Evolutionary conservation across 1,140 invertebrate genomes (phyloP).

Genomic region (Panagrolaimus sp.): DNA sequence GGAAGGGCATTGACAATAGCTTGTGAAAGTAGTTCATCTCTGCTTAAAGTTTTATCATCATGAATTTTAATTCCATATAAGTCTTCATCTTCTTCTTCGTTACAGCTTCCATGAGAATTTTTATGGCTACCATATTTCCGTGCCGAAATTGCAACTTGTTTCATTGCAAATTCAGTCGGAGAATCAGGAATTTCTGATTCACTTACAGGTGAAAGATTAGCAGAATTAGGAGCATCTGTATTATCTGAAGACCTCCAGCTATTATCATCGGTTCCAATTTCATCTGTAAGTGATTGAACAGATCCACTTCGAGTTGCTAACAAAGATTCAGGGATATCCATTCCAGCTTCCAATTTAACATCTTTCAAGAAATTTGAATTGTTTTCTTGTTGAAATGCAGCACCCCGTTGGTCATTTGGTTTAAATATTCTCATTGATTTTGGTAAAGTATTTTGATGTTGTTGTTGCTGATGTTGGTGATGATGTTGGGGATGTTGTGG

Average conservation of each 20-base stretch:
- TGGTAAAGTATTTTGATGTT: neutral
- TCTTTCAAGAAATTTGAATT: neutral
- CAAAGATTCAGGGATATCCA: slow-evolving; percentile 12
- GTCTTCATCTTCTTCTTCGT: neutral
- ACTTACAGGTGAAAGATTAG: slow-evolving; percentile 7
- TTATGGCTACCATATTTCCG: neutral
- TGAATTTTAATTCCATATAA: neutral
- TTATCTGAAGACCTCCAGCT: slow-evolving; percentile 19
- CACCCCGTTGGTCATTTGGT: no score
- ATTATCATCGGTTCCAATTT: slow-evolving; percentile 13
- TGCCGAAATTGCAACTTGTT: neutral
- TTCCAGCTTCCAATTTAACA: slow-evolving; percentile 13
- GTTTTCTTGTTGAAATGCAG: neutral
- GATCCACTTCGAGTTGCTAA: slow-evolving; percentile 17
- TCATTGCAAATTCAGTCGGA: slow-evolving; percentile 16
- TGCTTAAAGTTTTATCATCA: neutral
- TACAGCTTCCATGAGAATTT: neutral
- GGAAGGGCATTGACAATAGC: neutral
- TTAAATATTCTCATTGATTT: neutral
- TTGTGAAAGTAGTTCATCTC: slow-evolving; percentile 1
- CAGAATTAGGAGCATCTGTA: slow-evolving; percentile 17
- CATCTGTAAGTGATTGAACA: slow-evolving; percentile 15
- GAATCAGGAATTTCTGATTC: slow-evolving; percentile 14
- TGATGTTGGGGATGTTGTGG: neutral
- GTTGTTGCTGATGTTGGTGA: neutral